phyloP scores from a whole-genome alignment of 2,888 invertebrate genomes.

The Psylliodes chrysocephalus region DNA sequence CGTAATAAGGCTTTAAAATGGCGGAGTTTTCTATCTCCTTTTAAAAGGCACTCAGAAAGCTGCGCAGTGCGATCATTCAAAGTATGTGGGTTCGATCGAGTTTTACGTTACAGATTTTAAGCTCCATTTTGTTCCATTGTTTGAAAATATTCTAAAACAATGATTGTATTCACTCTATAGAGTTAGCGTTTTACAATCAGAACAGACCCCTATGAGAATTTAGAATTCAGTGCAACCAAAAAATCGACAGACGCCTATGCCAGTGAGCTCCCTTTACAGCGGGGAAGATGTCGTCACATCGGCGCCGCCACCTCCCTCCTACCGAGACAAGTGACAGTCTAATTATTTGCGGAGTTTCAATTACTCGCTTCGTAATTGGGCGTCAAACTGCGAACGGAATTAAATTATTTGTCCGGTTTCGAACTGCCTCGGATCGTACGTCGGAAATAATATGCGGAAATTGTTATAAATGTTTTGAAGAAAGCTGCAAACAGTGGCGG shows the following conservation, averaged over 20 bases:
- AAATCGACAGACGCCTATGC: constrained; percentile 1
- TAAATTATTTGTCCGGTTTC: constrained; percentile 63
- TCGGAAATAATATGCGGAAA: constrained; percentile 49
- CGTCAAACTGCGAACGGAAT: constrained; percentile 64
- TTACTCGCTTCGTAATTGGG: constrained; percentile 63
- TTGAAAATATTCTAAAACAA: no score
- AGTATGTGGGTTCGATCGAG: no score
- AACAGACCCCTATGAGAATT: no score
- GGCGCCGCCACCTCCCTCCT: constrained; percentile 58
- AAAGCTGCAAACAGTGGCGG: constrained; percentile 14
- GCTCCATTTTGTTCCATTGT: no score
- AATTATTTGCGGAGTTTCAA: constrained; percentile 64
- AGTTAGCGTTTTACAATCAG: no score
- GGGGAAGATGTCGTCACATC: constrained; percentile 39
- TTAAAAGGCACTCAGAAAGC: no score
- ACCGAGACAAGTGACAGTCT: constrained; percentile 63
- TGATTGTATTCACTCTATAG: no score
- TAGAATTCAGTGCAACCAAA: background rate
- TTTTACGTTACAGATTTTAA: no score
- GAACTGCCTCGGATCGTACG: constrained; percentile 45
- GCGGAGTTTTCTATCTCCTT: no score
- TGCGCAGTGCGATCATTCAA: no score
- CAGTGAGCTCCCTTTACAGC: constrained; percentile 20
- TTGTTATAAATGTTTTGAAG: constrained; percentile 48
- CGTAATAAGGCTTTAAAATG: no score